Conservation (phyloP, 64 coral and sea anemone species). For the Montipora capricornis region DNA sequence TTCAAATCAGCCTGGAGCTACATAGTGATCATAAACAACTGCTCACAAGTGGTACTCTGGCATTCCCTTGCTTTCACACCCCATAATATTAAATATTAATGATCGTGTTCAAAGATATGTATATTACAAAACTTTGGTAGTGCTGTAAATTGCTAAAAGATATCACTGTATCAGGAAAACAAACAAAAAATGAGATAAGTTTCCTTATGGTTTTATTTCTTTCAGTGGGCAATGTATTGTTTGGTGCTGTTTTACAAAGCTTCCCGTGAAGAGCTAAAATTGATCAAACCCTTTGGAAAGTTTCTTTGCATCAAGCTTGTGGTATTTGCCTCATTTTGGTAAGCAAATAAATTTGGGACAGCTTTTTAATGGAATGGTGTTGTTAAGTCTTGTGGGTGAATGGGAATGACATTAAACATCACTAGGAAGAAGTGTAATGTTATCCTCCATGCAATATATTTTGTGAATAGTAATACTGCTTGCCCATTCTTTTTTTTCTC, state of each 20-base stretch:
- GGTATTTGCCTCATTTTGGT: conserved; percentile 99
- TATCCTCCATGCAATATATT: not conserved
- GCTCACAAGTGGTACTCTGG: conserved; percentile 93
- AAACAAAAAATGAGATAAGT: too few relatives aligned
- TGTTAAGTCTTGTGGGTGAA: too few relatives aligned
- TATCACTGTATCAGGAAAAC: too few relatives aligned
- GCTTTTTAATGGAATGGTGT: too few relatives aligned
- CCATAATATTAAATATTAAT: too few relatives aligned
- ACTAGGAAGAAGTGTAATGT: too few relatives aligned
- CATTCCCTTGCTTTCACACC: not conserved
- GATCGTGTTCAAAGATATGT: too few relatives aligned
- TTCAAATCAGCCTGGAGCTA: conserved; percentile 94
- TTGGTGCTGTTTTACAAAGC: conserved; percentile 97
- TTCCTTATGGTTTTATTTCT: conserved; percentile 1
- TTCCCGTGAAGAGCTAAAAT: conserved; percentile 83
- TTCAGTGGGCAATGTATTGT: conserved; percentile 97
- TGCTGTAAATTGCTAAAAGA: too few relatives aligned
- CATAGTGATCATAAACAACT: conserved; percentile 97
- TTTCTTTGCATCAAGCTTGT: conserved; percentile 98
- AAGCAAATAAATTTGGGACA: not conserved
- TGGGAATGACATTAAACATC: too few relatives aligned
- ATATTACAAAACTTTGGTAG: too few relatives aligned
- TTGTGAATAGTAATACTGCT: not conserved
- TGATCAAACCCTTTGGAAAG: conserved; percentile 93
- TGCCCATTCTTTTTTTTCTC: not conserved